Evolutionary conservation across 2,113 vertebrate genomes (phyloP).

Genomic region (Colistium nudipinnis): DNA sequence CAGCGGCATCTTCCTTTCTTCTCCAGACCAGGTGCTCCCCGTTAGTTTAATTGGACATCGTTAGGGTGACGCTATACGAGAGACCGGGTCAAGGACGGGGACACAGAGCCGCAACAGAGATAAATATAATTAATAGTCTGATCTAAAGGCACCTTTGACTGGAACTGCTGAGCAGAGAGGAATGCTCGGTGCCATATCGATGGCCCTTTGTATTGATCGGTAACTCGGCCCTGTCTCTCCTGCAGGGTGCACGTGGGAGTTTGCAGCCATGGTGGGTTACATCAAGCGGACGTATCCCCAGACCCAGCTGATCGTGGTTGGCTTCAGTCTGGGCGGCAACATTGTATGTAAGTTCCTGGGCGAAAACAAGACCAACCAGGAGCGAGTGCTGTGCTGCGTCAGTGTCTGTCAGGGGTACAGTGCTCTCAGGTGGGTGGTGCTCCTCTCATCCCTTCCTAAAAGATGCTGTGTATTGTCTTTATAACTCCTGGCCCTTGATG

Average conservation of each 20-base stretch:
- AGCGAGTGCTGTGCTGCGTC: slow-evolving; percentile 92
- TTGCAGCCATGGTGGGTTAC: slow-evolving; percentile 94
- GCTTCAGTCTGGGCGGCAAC: slow-evolving; percentile 97
- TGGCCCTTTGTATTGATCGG: slow-evolving; percentile 23
- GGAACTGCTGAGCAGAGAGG: slow-evolving; percentile 24
- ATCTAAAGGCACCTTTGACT: slow-evolving; percentile 37
- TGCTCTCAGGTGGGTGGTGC: slow-evolving; percentile 87
- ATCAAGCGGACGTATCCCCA: slow-evolving; percentile 91
- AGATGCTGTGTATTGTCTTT: slow-evolving; percentile 11
- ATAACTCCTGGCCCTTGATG: neutral
- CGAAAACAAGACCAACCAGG: slow-evolving; percentile 91
- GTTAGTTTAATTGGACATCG: too few relatives aligned
- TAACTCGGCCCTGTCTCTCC: slow-evolving; percentile 16
- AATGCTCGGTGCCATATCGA: neutral
- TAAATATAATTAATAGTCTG: slow-evolving; percentile 6
- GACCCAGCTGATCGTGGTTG: slow-evolving; percentile 91
- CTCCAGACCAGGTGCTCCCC: too few relatives aligned
- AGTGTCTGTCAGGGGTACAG: slow-evolving; percentile 98
- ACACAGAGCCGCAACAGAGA: neutral
- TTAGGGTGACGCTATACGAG: too few relatives aligned
- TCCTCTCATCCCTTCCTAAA: slow-evolving; percentile 38
- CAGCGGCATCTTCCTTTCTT: too few relatives aligned
- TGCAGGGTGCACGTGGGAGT: slow-evolving; percentile 97
- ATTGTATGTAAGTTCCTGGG: slow-evolving; percentile 98
- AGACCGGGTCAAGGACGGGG: too few relatives aligned